Percentiles rank a stretch among this genome's conserved stretches.
Evolutionary conservation across 1,140 invertebrate genomes (phyloP).

Genomic region (Ceratoteleas bidentatus): DNA sequence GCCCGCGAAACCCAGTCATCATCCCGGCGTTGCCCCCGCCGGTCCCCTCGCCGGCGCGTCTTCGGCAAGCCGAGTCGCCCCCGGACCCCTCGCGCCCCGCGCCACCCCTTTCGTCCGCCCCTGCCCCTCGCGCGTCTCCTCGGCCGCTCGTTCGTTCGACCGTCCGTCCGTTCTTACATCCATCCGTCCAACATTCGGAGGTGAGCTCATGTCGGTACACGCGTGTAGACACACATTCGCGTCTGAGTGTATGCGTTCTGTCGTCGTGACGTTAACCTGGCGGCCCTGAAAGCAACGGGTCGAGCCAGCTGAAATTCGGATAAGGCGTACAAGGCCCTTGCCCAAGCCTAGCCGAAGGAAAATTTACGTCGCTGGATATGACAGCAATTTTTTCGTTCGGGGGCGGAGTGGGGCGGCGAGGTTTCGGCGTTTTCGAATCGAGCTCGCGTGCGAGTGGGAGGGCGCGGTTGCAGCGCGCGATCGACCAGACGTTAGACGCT

Average conservation of each 20-base stretch:
- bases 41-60: constrained; percentile 47
- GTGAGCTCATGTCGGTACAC: constrained; percentile 65
- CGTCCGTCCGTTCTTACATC: constrained; percentile 76
- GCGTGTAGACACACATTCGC: constrained; percentile 61
- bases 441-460: too few relatives aligned
- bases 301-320: constrained; percentile 72
- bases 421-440: too few relatives aligned
- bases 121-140: constrained; percentile 28
- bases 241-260: constrained; percentile 36
- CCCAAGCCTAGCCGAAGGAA: constrained; percentile 13
- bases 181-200: constrained; percentile 74
- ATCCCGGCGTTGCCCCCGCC: constrained; percentile 24
- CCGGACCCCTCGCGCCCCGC: not conserved
- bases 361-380: constrained; percentile 24
- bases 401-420: too few relatives aligned
- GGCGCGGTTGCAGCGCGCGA: too few relatives aligned
- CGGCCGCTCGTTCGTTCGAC: constrained; percentile 69
- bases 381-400: too few relatives aligned
- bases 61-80: constrained; percentile 46
- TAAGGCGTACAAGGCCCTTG: constrained; percentile 53
- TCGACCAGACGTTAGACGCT: too few relatives aligned
- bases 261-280: constrained; percentile 79
- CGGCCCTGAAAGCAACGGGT: constrained; percentile 78
- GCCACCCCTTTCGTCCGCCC: too few relatives aligned
- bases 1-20: too few relatives aligned